These are phyloP conservation scores for Dione vanillae DNA, from an alignment of 2,888 invertebrate species.

Conservation along the genomic window DNA sequence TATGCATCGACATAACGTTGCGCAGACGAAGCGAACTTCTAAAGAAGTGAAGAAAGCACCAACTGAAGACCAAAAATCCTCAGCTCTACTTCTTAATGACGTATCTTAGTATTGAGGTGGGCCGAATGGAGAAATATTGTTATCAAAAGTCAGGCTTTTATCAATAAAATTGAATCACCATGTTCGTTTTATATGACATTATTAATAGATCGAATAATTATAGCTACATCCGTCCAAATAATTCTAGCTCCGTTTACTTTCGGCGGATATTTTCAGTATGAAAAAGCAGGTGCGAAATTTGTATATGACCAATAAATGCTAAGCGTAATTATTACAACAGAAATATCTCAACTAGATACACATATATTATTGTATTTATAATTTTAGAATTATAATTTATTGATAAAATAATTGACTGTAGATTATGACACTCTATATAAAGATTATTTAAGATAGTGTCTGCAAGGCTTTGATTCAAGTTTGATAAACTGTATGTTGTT, in stretches of 20 bases:
- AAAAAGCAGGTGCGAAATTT: no score
- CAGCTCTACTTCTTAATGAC: constrained; percentile 64
- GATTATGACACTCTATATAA: no score
- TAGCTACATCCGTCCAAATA: constrained; percentile 11
- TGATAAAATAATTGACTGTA: not conserved
- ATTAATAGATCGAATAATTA: not conserved
- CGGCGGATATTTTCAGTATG: not conserved
- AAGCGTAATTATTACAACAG: not conserved
- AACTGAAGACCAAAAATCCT: constrained; percentile 62
- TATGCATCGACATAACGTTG: constrained; percentile 78
- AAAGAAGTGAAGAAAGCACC: constrained; percentile 63
- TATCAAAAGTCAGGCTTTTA: not conserved
- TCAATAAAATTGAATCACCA: constrained; percentile 1
- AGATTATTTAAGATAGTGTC: not conserved
- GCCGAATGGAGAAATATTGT: constrained; percentile 29
- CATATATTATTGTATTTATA: not conserved
- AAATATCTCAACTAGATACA: constrained; percentile 3
- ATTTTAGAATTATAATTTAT: constrained; percentile 1
- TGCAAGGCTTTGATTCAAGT: not conserved
- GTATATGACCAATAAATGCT: not conserved
- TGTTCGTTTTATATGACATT: not conserved
- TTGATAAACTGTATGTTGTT: no score
- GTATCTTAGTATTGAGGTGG: constrained; percentile 47
- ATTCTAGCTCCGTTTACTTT: not conserved
- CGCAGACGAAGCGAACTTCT: constrained; percentile 67